Evolutionary conservation across 1,140 invertebrate species (phyloP).

Genomic region (Onthophagus taurus): DNA sequence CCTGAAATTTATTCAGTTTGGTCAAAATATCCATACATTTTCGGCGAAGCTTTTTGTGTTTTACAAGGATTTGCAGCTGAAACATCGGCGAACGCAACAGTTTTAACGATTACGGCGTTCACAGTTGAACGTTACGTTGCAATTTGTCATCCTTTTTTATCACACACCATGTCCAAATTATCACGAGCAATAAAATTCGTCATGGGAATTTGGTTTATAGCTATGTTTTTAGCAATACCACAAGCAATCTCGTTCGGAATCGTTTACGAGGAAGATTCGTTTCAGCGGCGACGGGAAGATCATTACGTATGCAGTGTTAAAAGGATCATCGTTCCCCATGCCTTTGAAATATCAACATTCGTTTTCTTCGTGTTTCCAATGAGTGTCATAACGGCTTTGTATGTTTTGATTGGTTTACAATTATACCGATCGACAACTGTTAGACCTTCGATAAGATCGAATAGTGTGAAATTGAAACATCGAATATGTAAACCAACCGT

Average conservation of each 20-base stretch:
- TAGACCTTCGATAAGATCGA: constrained; percentile 20
- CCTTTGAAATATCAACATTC: constrained; percentile 63
- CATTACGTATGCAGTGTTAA: constrained; percentile 29
- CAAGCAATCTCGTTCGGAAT: constrained; percentile 68
- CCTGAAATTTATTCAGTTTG: constrained; percentile 62
- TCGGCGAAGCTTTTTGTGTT: constrained; percentile 78
- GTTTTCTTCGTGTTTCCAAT: constrained; percentile 72
- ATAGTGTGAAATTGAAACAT: constrained; percentile 27
- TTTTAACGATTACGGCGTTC: constrained; percentile 87
- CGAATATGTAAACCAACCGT: constrained; percentile 14
- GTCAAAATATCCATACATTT: constrained; percentile 75
- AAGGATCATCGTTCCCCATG: constrained; percentile 45
- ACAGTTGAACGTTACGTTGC: constrained; percentile 92
- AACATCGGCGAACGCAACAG: constrained; percentile 86
- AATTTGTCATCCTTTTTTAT: constrained; percentile 85
- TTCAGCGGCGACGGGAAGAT: too few species aligned
- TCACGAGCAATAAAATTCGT: constrained; percentile 62
- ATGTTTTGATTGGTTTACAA: constrained; percentile 59
- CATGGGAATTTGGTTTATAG: constrained; percentile 54
- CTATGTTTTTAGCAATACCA: constrained; percentile 68
- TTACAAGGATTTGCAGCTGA: constrained; percentile 76
- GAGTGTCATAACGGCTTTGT: constrained; percentile 61
- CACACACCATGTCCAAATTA: constrained; percentile 75
- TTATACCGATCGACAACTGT: constrained; percentile 42
- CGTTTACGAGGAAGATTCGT: too few species aligned